phyloP scores from a whole-genome alignment of 2,113 vertebrate species.

The Sterrhoptilus dennistouni region DNA sequence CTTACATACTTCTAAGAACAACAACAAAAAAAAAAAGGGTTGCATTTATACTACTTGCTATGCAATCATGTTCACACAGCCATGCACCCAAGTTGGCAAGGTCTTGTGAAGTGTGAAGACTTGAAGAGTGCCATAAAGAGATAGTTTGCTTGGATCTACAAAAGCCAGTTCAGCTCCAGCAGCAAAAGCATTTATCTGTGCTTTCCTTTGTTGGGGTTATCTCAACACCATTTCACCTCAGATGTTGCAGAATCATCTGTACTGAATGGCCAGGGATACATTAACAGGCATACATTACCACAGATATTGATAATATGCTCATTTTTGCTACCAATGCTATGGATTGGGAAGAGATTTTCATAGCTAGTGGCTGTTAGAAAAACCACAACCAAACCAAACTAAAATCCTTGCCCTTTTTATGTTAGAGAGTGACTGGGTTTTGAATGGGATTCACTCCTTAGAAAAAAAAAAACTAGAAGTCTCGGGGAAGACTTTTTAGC shows the following conservation, averaged over 20 bases:
- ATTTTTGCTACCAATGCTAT: neutral
- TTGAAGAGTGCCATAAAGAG: neutral
- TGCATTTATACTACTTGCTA: conserved; percentile 14
- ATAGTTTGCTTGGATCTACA: neutral
- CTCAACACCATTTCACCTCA: neutral
- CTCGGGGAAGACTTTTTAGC: fast-evolving
- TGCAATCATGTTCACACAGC: neutral
- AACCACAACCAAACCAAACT: neutral
- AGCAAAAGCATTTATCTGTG: neutral
- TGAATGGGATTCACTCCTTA: neutral
- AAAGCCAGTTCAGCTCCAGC: neutral
- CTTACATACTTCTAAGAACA: conserved; percentile 37
- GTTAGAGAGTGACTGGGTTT: neutral
- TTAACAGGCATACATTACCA: neutral
- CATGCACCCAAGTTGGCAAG: neutral
- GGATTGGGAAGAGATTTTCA: neutral
- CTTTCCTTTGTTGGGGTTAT: neutral
- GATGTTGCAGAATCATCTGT: neutral
- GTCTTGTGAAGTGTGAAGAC: neutral
- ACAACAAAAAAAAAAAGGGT: neutral
- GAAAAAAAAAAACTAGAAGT: neutral
- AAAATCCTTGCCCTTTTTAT: neutral
- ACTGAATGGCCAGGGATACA: neutral
- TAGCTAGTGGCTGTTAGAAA: neutral
- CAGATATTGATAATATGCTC: neutral